These are phyloP conservation scores for Noctuana brunneofusca DNA, from an alignment of 2,888 invertebrate genomes.

Conservation along the genomic window DNA sequence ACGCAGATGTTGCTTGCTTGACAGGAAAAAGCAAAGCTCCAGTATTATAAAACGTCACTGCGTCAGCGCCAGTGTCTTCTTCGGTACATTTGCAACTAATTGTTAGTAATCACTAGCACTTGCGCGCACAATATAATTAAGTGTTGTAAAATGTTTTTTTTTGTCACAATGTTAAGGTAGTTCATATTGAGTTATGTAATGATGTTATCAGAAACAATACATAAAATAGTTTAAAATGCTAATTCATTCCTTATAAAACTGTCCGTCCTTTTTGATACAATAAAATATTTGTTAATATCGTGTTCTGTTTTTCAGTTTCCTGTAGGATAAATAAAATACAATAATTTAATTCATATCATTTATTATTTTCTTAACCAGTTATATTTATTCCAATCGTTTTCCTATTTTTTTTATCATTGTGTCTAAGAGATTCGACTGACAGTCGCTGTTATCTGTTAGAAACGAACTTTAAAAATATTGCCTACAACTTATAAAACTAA, in stretches of 20 bases:
- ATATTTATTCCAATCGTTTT: constrained; percentile 81
- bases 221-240: neutral
- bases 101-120: no score
- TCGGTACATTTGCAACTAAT: no score
- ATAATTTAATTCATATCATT: constrained; percentile 72
- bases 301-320: neutral
- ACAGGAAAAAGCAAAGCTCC: no score
- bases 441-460: constrained; percentile 74
- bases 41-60: no score
- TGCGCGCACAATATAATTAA: no score
- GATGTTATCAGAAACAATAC: no score
- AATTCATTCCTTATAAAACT: neutral
- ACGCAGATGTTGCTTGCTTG: no score
- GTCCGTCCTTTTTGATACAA: neutral
- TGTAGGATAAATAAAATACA: constrained; percentile 42
- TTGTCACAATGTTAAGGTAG: no score
- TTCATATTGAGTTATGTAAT: no score
- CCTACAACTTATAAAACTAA: constrained; percentile 82
- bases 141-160: no score
- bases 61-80: no score
- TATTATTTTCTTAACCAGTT: constrained; percentile 82
- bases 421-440: constrained; percentile 80
- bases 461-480: constrained; percentile 79
- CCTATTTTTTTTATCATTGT: constrained; percentile 80
- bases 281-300: neutral